Evolutionary conservation across 2,888 invertebrate species (phyloP).

Genomic region (Andricus quercusramuli): DNA sequence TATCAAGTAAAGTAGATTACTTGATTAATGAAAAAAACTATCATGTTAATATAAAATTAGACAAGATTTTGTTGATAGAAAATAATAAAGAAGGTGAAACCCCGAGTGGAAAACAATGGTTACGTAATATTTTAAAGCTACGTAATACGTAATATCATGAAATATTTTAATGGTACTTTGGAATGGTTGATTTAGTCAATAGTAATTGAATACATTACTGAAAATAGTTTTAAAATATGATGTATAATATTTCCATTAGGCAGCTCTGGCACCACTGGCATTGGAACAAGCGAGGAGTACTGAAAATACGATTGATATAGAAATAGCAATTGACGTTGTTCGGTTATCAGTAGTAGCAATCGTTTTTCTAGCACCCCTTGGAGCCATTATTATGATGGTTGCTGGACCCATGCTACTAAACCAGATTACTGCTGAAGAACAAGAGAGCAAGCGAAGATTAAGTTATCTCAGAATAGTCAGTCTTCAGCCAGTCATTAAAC

Average conservation of each 20-base stretch:
- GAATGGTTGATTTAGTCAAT: no score
- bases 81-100: no score
- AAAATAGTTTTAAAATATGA: neutral
- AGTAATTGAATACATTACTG: no score
- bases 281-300: conserved; percentile 69
- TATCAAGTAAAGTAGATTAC: no score
- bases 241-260: conserved; percentile 77
- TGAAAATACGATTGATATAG: conserved; percentile 57
- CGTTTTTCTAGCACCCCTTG: conserved; percentile 69
- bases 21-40: no score
- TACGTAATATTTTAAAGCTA: no score
- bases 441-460: conserved; percentile 57
- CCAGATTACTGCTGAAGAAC: conserved; percentile 60
- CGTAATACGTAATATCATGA: no score
- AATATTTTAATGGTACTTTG: no score
- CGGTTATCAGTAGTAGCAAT: conserved; percentile 69
- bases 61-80: no score
- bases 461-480: conserved; percentile 60
- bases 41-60: no score
- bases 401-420: conserved; percentile 69
- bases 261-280: conserved; percentile 84
- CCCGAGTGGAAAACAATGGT: no score
- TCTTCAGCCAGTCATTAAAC: conserved; percentile 58
- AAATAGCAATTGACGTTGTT: conserved; percentile 67
- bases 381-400: conserved; percentile 68